Evolutionary conservation across 2,888 invertebrate genomes (phyloP).

Genomic region (Arctia plantaginis): DNA sequence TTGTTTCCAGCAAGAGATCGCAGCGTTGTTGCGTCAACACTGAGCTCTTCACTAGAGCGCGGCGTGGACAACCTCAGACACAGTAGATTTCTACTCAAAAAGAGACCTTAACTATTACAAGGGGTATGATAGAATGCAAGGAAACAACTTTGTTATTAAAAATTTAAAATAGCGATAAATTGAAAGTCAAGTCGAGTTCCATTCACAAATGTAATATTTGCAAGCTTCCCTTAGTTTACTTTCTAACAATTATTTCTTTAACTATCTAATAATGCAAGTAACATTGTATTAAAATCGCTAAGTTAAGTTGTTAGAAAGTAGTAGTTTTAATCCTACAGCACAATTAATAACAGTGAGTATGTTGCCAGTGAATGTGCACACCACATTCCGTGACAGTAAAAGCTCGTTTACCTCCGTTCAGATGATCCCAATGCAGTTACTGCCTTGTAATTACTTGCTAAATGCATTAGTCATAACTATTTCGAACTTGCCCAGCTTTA

Average conservation of each 20-base stretch:
- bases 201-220: too few relatives aligned
- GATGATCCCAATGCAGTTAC: constrained; percentile 26
- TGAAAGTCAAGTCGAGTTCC: too few relatives aligned
- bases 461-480: constrained; percentile 13
- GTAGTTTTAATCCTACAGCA: constrained; percentile 66
- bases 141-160: too few relatives aligned
- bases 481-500: background rate
- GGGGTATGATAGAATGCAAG: too few relatives aligned
- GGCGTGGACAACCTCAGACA: too few relatives aligned
- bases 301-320: constrained; percentile 48
- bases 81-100: too few relatives aligned
- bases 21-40: too few relatives aligned
- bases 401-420: constrained; percentile 53
- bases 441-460: constrained; percentile 23
- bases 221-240: too few relatives aligned
- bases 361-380: constrained; percentile 62
- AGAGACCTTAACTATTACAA: too few relatives aligned
- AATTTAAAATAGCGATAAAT: too few relatives aligned
- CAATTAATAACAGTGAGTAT: constrained; percentile 68
- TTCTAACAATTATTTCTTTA: background rate
- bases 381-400: constrained; percentile 52
- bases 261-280: background rate
- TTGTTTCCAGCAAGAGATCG: too few relatives aligned
- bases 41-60: too few relatives aligned
- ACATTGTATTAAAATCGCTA: constrained; percentile 19